Evolutionary conservation across 2,113 vertebrate genomes (phyloP).

Genomic region (Nymphicus hollandicus): DNA sequence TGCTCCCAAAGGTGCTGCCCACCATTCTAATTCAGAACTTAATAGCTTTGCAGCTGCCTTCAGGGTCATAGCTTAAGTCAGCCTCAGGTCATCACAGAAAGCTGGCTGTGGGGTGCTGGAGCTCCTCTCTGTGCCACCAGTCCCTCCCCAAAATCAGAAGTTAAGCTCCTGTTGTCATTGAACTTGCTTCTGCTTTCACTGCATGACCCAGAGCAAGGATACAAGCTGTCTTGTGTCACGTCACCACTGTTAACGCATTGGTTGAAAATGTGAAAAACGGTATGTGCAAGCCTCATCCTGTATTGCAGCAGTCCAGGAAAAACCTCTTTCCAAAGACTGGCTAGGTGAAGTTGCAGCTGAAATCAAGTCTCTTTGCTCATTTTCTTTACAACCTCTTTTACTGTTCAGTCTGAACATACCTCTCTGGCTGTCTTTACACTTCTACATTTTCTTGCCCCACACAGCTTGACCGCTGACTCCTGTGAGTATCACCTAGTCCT

Average conservation of each 20-base stretch:
- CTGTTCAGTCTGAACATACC: background rate
- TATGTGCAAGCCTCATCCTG: background rate
- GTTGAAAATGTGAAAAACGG: background rate
- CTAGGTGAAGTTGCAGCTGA: background rate
- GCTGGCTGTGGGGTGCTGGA: background rate
- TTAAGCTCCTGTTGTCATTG: rapidly evolving
- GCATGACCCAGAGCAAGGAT: background rate
- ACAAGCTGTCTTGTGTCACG: background rate
- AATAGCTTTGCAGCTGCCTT: background rate
- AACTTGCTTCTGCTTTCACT: background rate
- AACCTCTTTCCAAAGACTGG: background rate
- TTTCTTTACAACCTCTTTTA: background rate
- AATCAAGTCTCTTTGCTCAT: background rate
- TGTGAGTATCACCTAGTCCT: background rate
- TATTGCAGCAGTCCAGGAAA: background rate
- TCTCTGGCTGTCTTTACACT: background rate
- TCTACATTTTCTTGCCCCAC: background rate
- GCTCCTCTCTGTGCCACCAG: background rate
- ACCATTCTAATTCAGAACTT: background rate
- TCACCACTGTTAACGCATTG: background rate
- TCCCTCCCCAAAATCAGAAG: background rate
- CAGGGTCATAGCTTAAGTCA: background rate
- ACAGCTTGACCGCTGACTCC: background rate
- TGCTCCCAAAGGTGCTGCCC: rapidly evolving
- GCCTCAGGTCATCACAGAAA: background rate